Base-by-base conservation (phyloP, 1,140 invertebrate species). In the Riptortus pedestris region DNA sequence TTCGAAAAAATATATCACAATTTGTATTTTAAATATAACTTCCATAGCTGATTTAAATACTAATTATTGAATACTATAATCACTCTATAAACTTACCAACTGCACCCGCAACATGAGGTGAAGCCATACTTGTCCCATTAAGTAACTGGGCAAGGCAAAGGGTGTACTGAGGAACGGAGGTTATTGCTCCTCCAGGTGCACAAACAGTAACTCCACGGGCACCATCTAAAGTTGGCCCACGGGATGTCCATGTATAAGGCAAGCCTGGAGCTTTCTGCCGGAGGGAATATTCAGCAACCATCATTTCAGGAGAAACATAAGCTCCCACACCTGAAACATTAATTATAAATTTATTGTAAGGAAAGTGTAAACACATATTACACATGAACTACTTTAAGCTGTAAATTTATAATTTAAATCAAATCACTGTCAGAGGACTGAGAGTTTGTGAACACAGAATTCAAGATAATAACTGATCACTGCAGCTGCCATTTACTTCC, bases 291-390 rank as follows among this genome's bases (percentile, higher is more conserved):
- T 95, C 91, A 7, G 93, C 91, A 60, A 85, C 77, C 91, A 96
- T 96, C 95, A 98, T 98, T 67, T 96, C 91, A 5, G 93, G 90
- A 0, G 93, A 96, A 47, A 98, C 92, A 76, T 95, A 97, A 47
- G 96, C 95, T 48, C 93, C 95, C 45, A 98, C 91, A 43, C 91
- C 86, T 83, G 69, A 11, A 66, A n/a, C n/a, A n/a, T n/a, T 64
- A 68, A 69, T 63, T 59, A 33, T 47, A 45, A 51, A 9, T n/a
- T 9, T 18, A 20, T 51, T 51, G 48, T 9, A 20, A 51, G 18
- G 11, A 43, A 11, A n/a, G n/a, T n/a, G n/a, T n/a, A n/a, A n/a
- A n/a, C n/a, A n/a, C n/a, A n/a, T n/a, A n/a, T n/a, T n/a, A n/a
- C n/a, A n/a, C n/a, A n/a, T n/a, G n/a, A n/a, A n/a, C n/a, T n/a